Conservation (phyloP, 1,140 invertebrate species). For the Drosophila punjabiensis region DNA sequence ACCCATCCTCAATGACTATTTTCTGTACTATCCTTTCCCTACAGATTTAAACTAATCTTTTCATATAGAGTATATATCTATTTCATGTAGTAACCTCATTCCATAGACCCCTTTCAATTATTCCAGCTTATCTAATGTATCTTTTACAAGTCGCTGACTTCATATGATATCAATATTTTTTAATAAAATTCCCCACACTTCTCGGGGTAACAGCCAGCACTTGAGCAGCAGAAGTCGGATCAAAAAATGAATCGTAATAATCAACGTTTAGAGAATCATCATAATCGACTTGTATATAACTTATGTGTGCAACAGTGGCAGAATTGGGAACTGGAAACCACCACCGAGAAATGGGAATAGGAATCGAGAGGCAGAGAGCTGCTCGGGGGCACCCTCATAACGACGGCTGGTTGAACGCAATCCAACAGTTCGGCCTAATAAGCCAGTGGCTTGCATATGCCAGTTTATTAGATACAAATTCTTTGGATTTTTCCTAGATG, state of each 20-base stretch:
- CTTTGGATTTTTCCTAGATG: slow-evolving; percentile 57
- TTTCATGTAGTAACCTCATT: neutral
- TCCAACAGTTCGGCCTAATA: slow-evolving; percentile 75
- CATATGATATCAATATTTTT: slow-evolving; percentile 51
- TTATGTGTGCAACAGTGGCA: slow-evolving; percentile 59
- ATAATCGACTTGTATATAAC: slow-evolving; percentile 67
- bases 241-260: slow-evolving; percentile 23
- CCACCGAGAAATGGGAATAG: slow-evolving; percentile 17
- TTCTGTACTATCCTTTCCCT: neutral
- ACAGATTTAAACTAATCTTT: neutral
- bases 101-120: slow-evolving; percentile 31
- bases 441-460: slow-evolving; percentile 69
- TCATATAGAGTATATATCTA: too few species aligned
- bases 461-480: slow-evolving; percentile 83
- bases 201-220: slow-evolving; percentile 41
- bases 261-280: slow-evolving; percentile 58
- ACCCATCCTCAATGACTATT: neutral
- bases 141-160: slow-evolving; percentile 36
- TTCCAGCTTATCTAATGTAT: slow-evolving; percentile 52
- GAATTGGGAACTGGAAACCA: slow-evolving; percentile 16
- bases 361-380: neutral
- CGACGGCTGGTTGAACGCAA: slow-evolving; percentile 55
- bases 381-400: slow-evolving; percentile 67
- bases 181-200: slow-evolving; percentile 47
- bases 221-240: slow-evolving; percentile 33